Evolutionary conservation across 2,113 vertebrate genomes (phyloP).

Genomic region (Dascyllus trimaculatus): DNA sequence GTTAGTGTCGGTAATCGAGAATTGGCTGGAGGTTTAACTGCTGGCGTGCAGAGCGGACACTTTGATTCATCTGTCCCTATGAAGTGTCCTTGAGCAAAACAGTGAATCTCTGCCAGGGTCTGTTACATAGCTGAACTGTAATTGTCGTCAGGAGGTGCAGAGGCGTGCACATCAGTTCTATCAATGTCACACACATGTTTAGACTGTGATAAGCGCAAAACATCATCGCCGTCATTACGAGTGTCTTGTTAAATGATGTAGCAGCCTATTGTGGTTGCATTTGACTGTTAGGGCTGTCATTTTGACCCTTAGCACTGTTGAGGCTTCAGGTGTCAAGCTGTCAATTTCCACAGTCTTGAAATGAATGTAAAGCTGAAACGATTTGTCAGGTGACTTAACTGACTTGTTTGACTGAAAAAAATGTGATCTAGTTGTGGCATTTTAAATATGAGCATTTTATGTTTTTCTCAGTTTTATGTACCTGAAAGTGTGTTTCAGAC

Average conservation of each 20-base stretch:
- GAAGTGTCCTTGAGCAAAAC: slow-evolving; percentile 39
- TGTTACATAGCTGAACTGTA: slow-evolving; percentile 25
- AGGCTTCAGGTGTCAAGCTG: too few species aligned
- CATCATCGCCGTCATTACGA: background rate
- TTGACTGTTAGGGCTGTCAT: too few species aligned
- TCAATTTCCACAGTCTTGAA: too few species aligned
- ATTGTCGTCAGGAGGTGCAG: slow-evolving; percentile 14
- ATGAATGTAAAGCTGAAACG: too few species aligned
- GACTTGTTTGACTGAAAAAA: too few species aligned
- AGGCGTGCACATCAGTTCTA: background rate
- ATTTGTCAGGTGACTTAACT: background rate
- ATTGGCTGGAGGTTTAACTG: slow-evolving; percentile 57
- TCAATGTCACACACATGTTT: background rate
- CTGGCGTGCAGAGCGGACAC: slow-evolving; percentile 49
- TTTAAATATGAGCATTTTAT: too few species aligned
- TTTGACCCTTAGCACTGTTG: too few species aligned
- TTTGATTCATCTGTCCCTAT: slow-evolving; percentile 56
- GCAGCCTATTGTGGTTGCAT: background rate
- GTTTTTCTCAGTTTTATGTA: too few species aligned
- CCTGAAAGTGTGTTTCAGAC: too few species aligned
- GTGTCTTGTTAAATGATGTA: background rate
- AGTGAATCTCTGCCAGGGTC: slow-evolving; percentile 24
- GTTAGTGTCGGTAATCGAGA: slow-evolving; percentile 68
- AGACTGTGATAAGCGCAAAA: background rate
- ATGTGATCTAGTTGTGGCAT: too few species aligned